Evolutionary conservation across 2,113 vertebrate species (phyloP).

Genomic region (Galbula dea): DNA sequence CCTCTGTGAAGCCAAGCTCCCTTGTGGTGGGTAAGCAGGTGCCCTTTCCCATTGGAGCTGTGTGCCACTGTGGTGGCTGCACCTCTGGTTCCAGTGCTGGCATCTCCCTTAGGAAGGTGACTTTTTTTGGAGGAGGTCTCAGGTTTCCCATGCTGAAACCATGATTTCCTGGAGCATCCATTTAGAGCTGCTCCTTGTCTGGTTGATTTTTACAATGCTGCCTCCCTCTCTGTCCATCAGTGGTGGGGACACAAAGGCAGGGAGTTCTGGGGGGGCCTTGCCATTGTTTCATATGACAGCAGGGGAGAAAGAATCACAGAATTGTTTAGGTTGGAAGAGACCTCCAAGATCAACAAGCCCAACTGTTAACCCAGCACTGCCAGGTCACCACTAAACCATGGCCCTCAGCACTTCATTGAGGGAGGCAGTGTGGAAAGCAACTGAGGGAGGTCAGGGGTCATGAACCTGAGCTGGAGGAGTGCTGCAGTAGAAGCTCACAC

Average conservation of each 20-base stretch:
- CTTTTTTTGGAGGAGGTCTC: background rate
- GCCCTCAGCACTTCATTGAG: no score
- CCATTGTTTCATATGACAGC: background rate
- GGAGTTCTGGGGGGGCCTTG: background rate
- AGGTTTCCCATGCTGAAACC: background rate
- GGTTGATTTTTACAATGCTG: background rate
- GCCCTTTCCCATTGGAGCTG: rapidly evolving
- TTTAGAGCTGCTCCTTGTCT: background rate
- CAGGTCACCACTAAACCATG: no score
- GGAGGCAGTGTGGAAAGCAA: no score
- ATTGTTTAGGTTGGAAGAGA: no score
- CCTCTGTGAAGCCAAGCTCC: rapidly evolving
- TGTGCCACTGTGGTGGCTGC: background rate
- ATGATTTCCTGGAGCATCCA: background rate
- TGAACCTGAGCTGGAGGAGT: background rate
- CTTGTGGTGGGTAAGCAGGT: rapidly evolving
- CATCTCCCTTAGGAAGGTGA: background rate
- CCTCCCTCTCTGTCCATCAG: background rate
- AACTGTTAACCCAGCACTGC: no score
- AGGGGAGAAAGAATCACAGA: background rate
- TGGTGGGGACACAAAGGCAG: background rate
- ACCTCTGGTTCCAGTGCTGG: background rate
- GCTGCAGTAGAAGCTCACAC: background rate
- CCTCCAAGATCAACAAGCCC: no score
- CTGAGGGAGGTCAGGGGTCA: background rate